Base-by-base conservation (phyloP, 2,888 invertebrate species). In the Meiosimyza decipiens region DNA sequence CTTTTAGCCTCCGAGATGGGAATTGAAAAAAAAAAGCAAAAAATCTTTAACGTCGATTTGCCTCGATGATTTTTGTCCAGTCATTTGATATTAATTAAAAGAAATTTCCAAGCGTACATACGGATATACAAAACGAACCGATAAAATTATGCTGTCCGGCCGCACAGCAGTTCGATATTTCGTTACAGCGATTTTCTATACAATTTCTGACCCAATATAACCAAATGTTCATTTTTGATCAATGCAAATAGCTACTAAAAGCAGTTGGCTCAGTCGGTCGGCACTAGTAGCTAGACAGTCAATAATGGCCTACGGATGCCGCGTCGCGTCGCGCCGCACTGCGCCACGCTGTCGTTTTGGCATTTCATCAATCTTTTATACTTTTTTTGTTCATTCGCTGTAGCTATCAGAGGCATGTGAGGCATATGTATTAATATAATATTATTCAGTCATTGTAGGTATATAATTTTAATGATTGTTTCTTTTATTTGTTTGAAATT, bases 351-450 rank as follows among this genome's bases (percentile, higher is more conserved):
- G n/a, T 40, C 62, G 33, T 22, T 51, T n/a, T 69, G 68, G 67
- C 74, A 75, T 75, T 73, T 73, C 74, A 73, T 72, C 73, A 74
- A 74, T 75, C 73, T 71, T 73, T 68, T 57, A 69, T 73, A 67
- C 22, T 49, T 52, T 52, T 13, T 57, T 16, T 57, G 5, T 12
- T n/a, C 16, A 57, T 5, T 57, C n/a, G 12, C 12, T 57, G 12
- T 4, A 22, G 57, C 22, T 57, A 18, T 18, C 57, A 18, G 6
- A 57, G 28, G 16, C 57, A 12, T 22, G 22, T 22, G 22, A 57
- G 28, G 16, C 3, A n/a, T 16, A 12, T 57, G 12, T 57, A 13
- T 18, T n/a, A 57, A 22, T 12, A 12, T 57, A 18, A 57, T 22
- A 28, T 22, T 12, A 57, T 57, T 22, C n/a, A 57, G 18, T 57